Evolutionary conservation across 2,888 invertebrate species (phyloP), one percentile per base, ranked within the genome.

Genomic region (Andrena haemorrhoa): DNA sequence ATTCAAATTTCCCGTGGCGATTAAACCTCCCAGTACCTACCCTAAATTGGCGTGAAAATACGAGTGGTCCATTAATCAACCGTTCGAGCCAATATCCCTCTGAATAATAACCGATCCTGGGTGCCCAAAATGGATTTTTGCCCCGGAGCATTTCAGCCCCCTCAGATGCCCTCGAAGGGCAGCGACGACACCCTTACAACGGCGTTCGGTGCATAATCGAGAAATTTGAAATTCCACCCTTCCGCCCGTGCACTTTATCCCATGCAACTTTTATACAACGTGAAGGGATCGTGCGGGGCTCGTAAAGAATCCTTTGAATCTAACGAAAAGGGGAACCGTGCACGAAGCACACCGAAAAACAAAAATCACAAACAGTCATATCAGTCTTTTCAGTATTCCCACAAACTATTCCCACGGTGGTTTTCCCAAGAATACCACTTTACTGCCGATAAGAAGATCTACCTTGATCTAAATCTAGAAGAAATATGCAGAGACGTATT

Each of bases 61-160:
- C 60, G 79, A 49, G 68, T 35, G 64, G 58, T 51, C 66, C 66
- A 86, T 88, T 85, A 88, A 88, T 87, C 85, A 80, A 74, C 23
- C 53, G 69, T 65, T 63, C 71, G 73, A 69, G 56, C 74, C 63
- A 58, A 65, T 79, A 79, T 85, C 41, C 85, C 75, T 47, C 74
- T 72, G 82, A 84, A 88, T 88, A 78, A 76, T 84, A 86, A 87
- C 74, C 79, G 75, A 79, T 82, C 53, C 47, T 66, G 2, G 49
- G 64, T 41, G 33, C 64, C 75, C 71, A 47, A 79, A 85, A 88
- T 79, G 82, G 75, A 88, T 72, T 84, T 87, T 82, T 69, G 76
- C 75, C 82, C 41, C 35, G 5, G 51, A 56, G 81, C 68, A 41
- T 78, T 49, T 71, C 68, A 53, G 49, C 61, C 33, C 58, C 64